phyloP scores from a whole-genome alignment of 2,113 vertebrate species.

The Ictalurus punctatus region DNA sequence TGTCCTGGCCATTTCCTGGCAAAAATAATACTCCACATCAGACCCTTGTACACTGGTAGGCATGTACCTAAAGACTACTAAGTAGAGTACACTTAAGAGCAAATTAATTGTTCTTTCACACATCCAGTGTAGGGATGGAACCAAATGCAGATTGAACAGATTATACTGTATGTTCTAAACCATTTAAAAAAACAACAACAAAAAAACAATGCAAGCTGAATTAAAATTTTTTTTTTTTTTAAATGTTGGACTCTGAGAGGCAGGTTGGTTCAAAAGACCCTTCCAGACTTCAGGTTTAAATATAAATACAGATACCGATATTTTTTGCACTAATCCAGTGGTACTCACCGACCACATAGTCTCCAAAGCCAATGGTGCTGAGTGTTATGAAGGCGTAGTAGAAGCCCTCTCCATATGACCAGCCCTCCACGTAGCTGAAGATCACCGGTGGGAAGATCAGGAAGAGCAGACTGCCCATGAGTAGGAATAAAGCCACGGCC shows the following conservation, averaged over 20 bases:
- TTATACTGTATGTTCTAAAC: not conserved
- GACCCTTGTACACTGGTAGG: not conserved
- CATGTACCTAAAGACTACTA: not conserved
- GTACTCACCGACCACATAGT: constrained; percentile 79
- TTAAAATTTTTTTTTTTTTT: no score
- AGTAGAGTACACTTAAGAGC: not conserved
- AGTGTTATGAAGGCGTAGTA: constrained; percentile 86
- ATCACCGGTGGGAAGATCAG: constrained; percentile 84
- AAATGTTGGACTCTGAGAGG: not conserved
- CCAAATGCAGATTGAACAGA: not conserved
- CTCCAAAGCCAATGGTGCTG: constrained; percentile 84
- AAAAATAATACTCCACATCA: constrained; percentile 4
- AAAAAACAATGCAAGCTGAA: not conserved
- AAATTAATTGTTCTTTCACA: not conserved
- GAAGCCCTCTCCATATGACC: constrained; percentile 80
- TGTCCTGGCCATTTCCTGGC: constrained; percentile 69
- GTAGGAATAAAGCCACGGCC: constrained; percentile 76
- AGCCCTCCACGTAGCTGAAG: constrained; percentile 86
- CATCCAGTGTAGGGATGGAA: not conserved
- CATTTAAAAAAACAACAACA: not conserved
- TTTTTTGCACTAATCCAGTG: not conserved
- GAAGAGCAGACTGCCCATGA: constrained; percentile 79
- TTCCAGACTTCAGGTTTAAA: not conserved
- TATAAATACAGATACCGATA: not conserved
- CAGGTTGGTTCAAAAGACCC: not conserved